Conservation (phyloP, 2,888 invertebrate species). For the Agonopterix alstromeriana region DNA sequence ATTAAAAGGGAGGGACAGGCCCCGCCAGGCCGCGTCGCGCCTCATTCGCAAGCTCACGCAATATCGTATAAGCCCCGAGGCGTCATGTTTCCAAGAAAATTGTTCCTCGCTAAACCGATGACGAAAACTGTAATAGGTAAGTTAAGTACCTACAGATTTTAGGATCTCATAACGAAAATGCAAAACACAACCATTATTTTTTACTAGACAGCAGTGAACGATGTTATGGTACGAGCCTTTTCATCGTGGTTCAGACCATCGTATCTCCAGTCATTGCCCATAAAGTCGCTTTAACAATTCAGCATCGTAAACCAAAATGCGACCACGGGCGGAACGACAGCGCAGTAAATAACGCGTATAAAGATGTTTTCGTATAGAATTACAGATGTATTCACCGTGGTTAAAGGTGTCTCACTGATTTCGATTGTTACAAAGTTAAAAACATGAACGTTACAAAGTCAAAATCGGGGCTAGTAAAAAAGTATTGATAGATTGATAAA, state of each 20-base stretch:
- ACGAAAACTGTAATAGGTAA: neutral
- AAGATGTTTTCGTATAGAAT: conserved; percentile 25
- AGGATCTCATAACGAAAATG: conserved; percentile 2
- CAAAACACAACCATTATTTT: conserved; percentile 9
- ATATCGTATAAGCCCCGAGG: conserved; percentile 1
- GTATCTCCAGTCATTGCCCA: conserved; percentile 14
- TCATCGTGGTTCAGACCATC: conserved; percentile 3
- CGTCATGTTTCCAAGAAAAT: conserved; percentile 4
- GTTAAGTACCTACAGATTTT: neutral
- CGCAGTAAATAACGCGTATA: conserved; percentile 33
- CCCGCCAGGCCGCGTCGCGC: conserved; percentile 3
- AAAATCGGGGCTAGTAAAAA: too few relatives aligned
- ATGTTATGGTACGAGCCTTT: conserved; percentile 3
- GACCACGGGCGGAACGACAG: conserved; percentile 22
- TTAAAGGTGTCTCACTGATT: too few relatives aligned
- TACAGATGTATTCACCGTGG: neutral
- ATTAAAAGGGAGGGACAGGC: conserved; percentile 6
- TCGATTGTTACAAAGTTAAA: too few relatives aligned
- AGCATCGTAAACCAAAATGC: conserved; percentile 33
- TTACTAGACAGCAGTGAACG: conserved; percentile 8
- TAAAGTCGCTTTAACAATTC: conserved; percentile 38
- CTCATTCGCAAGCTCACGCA: conserved; percentile 1
- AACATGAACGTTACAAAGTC: too few relatives aligned
- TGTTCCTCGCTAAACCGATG: neutral
- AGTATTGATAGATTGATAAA: too few relatives aligned